Base-by-base conservation (phyloP, 2,113 vertebrate species). In the Potamarius usumacintae region DNA sequence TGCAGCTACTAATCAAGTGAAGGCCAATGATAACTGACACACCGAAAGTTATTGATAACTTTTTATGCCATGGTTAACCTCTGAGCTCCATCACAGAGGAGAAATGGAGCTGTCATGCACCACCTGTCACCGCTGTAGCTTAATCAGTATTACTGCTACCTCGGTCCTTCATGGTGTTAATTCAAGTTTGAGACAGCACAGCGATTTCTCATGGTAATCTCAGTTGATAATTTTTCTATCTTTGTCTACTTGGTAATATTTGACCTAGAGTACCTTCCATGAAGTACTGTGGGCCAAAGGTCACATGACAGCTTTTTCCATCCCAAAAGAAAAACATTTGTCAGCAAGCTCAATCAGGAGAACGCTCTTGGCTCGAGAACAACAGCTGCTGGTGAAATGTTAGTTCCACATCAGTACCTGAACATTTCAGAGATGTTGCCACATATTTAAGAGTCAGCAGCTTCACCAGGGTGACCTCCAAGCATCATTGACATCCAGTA, bases 351-450 rank as follows among this genome's bases (percentile, higher is more conserved):
- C 53, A 85, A 83, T 77, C 76, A 72, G 77, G 30, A 65, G 69
- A 63, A 22, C 52, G 55, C 81, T 90, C 72, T n/a, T 84, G 34
- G 53, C 82, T 92, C 91, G 94, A 96, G 93, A 93, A 94, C 93
- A 90, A 93, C 74, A 90, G 85, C 88, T 90, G 87, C 84, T 71
- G 85, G 86, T 83, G 57, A 85, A 93, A 93, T 93, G 94, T 94
- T 89, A 90, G 93, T 94, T 94, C 93, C 91, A 93, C 92, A 90
- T 84, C 90, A 94, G 88, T 5, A 52, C 72, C 78, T 76, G 57
- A 30, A 76, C 92, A 92, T 93, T 92, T 92, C 90, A 78, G 85
- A n/a, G 82, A 88, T 91, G 87, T 91, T 87, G 87, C 87, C 84
- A 79, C 62, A 27, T 72, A 88, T 85, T 85, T 71, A 58, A 50